A percentile compares a stretch with the other conserved stretches of the same genome.
These are phyloP conservation scores for Vultur gryphus DNA, from an alignment of 2,797 vertebrate species.

Conservation along the genomic window DNA sequence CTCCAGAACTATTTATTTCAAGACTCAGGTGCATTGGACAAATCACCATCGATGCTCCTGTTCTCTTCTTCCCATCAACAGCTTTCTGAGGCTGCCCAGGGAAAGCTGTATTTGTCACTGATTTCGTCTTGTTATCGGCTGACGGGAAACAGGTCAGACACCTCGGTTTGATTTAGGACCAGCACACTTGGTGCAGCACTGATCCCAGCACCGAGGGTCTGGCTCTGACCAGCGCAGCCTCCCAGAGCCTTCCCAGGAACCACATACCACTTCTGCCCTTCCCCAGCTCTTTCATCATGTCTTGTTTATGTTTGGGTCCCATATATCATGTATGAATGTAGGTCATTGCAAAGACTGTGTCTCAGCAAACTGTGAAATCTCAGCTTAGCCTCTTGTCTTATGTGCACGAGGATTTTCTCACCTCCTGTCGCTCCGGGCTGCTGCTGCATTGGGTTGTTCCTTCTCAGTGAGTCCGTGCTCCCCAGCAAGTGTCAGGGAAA, in stretches of 20 bases:
- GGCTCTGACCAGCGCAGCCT: fast-evolving
- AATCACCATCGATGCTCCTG: not conserved
- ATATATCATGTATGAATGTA: not conserved
- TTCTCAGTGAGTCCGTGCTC: not conserved
- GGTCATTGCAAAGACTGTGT: not conserved
- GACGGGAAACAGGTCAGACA: not conserved
- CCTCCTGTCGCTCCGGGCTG: not conserved
- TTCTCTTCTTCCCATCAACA: not conserved
- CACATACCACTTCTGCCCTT: not conserved
- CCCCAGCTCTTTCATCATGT: not conserved
- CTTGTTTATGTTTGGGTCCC: not conserved
- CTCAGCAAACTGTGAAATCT: not conserved
- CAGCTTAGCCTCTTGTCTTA: not conserved
- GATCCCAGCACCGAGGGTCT: not conserved
- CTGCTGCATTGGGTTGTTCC: not conserved
- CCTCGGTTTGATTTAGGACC: not conserved
- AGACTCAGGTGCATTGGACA: not conserved
- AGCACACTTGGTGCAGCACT: not conserved
- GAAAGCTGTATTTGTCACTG: not conserved
- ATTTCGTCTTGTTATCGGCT: not conserved
- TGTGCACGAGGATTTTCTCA: conserved; percentile 14
- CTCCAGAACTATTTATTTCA: not conserved
- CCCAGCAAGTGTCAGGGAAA: not conserved
- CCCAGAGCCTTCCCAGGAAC: not conserved
- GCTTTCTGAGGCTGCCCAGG: not conserved